Evolutionary conservation across 2,888 invertebrate genomes (phyloP).

Genomic region (Drosophila nr. perissopoda): DNA sequence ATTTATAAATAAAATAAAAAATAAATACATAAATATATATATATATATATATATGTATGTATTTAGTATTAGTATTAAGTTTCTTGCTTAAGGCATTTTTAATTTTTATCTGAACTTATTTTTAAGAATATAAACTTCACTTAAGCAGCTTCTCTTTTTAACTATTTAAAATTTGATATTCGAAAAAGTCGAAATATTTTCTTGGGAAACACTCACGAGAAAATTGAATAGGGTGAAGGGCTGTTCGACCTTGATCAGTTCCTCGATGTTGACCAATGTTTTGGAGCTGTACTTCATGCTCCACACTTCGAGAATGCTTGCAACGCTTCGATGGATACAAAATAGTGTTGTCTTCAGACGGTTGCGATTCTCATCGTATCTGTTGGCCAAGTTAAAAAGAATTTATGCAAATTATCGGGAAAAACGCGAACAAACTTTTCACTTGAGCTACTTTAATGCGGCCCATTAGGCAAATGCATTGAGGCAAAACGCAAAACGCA

Average conservation of each 20-base stretch:
- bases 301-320: conserved; percentile 93
- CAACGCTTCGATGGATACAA: conserved; percentile 92
- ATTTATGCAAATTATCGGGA: conserved; percentile 64
- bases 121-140: too few relatives aligned
- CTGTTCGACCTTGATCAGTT: conserved; percentile 61
- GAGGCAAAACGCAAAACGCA: conserved; percentile 43
- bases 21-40: too few relatives aligned
- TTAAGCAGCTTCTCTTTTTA: too few relatives aligned
- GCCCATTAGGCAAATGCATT: conserved; percentile 74
- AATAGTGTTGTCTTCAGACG: conserved; percentile 88
- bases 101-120: too few relatives aligned
- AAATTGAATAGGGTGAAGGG: conserved; percentile 84
- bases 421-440: conserved; percentile 62
- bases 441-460: conserved; percentile 69
- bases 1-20: too few relatives aligned
- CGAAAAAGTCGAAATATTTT: not conserved
- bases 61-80: too few relatives aligned
- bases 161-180: too few relatives aligned
- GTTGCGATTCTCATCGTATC: conserved; percentile 85
- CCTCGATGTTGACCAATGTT: conserved; percentile 84
- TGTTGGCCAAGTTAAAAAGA: conserved; percentile 37
- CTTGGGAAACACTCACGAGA: conserved; percentile 66
- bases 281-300: conserved; percentile 89
- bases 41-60: too few relatives aligned
- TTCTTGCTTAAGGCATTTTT: too few relatives aligned